Evolutionary conservation across 2,797 vertebrate species (phyloP), one percentile per base, ranked within the genome.

Genomic region (Brotula barbata): DNA sequence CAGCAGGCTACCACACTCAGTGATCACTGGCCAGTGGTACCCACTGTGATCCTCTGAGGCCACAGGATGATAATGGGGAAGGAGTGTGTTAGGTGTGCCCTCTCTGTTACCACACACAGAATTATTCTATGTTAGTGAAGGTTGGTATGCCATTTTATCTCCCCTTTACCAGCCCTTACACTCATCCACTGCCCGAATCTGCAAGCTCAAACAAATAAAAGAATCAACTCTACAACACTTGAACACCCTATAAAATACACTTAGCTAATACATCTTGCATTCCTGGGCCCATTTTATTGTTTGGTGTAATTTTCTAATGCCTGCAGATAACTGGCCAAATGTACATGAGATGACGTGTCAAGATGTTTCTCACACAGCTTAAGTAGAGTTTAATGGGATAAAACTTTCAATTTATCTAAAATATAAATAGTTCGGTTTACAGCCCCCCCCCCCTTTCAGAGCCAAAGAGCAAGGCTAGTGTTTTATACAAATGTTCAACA

Each of bases 1-100:
- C 96, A 63, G 92, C 95, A 7, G 93, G 94, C 78, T 96, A 94
- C 85, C 95, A 95, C 87, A 94, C 94, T 45, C 95, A 95, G 77
- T 97, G 92, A 96, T 88, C 84, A 44, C 60, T 7, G 64, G 47
- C 33, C 57, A 15, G 65, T 40, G 66, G 17, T 53, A 50, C 58
- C 62, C 60, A 48, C 60, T 45, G 42, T 56, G n/a, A 77, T 62
- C 52, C 66, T 70, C 70, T 15, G 68, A 78, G 69, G 76, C 75
- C 78, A 70, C 73, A 25, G 75, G 77, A 83, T 67, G 65, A 78
- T 63, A 60, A 68, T 60, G 77, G 78, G 65, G 73, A 77, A 65
- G 44, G 73, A 76, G 81, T 13, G 69, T 73, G 59, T 74, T 73
- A 76, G 64, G 78, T 60, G 68, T 49, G 68, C 79, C 77, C 55